Evolutionary conservation across 92 coral and sea anemone species (phyloP).

Genomic region (Epizoanthus rinbou): DNA sequence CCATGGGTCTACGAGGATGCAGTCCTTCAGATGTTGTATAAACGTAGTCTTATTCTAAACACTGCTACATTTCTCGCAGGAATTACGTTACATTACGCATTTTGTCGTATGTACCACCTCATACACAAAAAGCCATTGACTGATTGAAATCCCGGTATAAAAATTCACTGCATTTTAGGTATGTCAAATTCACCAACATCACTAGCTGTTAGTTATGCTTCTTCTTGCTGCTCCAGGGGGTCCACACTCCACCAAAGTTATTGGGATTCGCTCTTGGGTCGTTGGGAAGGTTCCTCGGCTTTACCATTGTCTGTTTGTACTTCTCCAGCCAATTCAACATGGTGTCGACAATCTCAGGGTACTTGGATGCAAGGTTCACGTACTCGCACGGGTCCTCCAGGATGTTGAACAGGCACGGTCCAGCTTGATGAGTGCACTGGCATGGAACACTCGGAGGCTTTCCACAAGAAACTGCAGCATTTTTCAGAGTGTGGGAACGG

Average conservation of each 20-base stretch:
- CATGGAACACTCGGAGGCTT: slow-evolving; percentile 64
- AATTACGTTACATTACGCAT: no score
- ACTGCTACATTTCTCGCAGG: no score
- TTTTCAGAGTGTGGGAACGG: slow-evolving; percentile 56
- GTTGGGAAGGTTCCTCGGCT: slow-evolving; percentile 63
- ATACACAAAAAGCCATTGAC: no score
- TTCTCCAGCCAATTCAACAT: slow-evolving; percentile 75
- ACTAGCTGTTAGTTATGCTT: no score
- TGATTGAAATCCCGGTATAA: no score
- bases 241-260: slow-evolving; percentile 80
- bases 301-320: slow-evolving; percentile 78
- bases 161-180: no score
- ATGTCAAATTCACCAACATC: no score
- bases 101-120: no score
- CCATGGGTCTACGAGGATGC: no score
- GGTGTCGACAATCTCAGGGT: slow-evolving; percentile 53
- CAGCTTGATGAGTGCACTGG: slow-evolving; percentile 59
- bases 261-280: slow-evolving; percentile 66
- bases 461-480: slow-evolving; percentile 80
- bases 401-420: slow-evolving; percentile 84
- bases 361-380: slow-evolving; percentile 60
- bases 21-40: no score
- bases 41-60: no score
- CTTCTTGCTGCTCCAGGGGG: slow-evolving; percentile 62
- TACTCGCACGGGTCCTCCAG: slow-evolving; percentile 82